Evolutionary conservation across 2,888 invertebrate genomes (phyloP).

Genomic region (Orgyia antiqua): DNA sequence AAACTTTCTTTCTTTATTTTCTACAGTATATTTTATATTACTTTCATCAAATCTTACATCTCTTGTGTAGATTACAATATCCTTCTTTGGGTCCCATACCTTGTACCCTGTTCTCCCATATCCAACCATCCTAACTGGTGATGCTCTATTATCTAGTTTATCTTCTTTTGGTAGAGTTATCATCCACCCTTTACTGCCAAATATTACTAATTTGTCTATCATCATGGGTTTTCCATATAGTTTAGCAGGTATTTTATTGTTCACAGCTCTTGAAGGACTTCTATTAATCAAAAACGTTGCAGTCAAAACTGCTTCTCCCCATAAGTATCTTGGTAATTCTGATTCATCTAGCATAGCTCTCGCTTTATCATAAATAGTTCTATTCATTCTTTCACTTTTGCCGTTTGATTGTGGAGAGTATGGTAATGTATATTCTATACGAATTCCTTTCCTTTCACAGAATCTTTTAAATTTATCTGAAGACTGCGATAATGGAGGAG

Average conservation of each 20-base stretch:
- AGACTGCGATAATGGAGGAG: constrained; percentile 27
- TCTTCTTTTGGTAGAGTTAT: not conserved
- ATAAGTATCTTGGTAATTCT: constrained; percentile 29
- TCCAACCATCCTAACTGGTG: not conserved
- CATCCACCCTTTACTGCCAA: constrained; percentile 1
- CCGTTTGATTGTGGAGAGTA: constrained; percentile 46
- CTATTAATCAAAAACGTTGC: constrained; percentile 12
- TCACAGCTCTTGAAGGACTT: not conserved
- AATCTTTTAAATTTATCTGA: constrained; percentile 29
- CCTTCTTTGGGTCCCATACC: not conserved
- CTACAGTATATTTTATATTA: not conserved
- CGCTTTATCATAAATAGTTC: constrained; percentile 42
- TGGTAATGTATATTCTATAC: constrained; percentile 34
- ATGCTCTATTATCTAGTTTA: not conserved
- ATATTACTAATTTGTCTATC: not conserved
- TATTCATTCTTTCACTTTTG: constrained; percentile 39
- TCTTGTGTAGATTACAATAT: not conserved
- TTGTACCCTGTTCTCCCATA: not conserved
- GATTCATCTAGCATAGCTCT: constrained; percentile 34
- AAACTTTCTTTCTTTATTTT: not conserved
- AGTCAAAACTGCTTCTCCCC: constrained; percentile 38
- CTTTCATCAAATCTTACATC: no score
- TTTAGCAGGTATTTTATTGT: no score
- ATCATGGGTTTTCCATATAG: not conserved
- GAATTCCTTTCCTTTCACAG: constrained; percentile 14